Evolutionary conservation across 2,888 invertebrate species (phyloP), one percentile per base, ranked within the genome.

Genomic region (Gastracanthus pulcherrimus): DNA sequence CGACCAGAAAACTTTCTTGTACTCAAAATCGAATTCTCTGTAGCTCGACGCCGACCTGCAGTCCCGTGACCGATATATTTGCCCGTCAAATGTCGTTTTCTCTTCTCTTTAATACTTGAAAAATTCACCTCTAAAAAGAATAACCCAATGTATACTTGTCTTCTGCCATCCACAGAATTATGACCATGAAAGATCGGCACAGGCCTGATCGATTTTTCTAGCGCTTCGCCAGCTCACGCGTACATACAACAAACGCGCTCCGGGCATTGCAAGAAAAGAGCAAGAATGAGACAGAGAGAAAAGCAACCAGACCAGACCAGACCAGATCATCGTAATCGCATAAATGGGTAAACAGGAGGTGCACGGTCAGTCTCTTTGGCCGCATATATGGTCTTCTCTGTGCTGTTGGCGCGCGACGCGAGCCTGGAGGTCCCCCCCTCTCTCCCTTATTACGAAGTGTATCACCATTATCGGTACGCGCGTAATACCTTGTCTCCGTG

Each of bases 351-450:
- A 58, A 36, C 58, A 55, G 31, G 66, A 72, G 72, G 51, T 55
- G 29, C 13, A 60, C 38, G 69, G 80, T 66, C 64, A 58, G 36
- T 48, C 74, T 74, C 55, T 19, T 69, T 80, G 45, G 34, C 80
- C 76, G 66, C 71, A 58, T 81, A n/a, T n/a, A 76, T 81, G 80
- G 80, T 58, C 7, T 70, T 80, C 80, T 72, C 72, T n/a, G 34
- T 7, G 9, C 26, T 26, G 70, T 51, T 51, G 70, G 19, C 51
- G 51, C 45, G 34, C 51, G 36, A 3, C 9, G 23, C 55, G 23
- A 26, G 6, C 55, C 55, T n/a, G n/a, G n/a, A n/a, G n/a, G n/a
- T n/a, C n/a, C n/a, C n/a, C n/a, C n/a, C n/a, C n/a, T n/a, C n/a
- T n/a, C n/a, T n/a, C 55, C 55, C 55, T 23, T 55, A 55, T 55